phyloP scores from a whole-genome alignment of 2,797 vertebrate genomes.

The Delichon dasypus region DNA sequence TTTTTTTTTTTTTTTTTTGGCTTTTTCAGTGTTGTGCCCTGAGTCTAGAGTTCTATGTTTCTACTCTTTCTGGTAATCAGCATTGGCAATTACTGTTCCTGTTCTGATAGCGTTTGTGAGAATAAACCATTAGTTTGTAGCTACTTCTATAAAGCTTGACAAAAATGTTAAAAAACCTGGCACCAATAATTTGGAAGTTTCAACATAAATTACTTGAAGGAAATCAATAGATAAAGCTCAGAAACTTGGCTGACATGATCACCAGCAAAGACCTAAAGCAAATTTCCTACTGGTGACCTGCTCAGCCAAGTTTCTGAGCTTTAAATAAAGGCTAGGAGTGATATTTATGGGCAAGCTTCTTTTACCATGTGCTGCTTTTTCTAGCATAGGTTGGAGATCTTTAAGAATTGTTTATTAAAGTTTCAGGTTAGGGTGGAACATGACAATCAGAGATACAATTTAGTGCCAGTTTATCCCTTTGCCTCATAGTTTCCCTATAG shows the following conservation, averaged over 20 bases:
- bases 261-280: background rate
- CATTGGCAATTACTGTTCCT: background rate
- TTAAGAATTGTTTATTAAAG: background rate
- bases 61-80: background rate
- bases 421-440: background rate
- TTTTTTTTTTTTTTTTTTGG: background rate
- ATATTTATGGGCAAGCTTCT: background rate
- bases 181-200: background rate
- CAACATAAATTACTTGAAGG: background rate
- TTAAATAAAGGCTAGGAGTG: background rate
- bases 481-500: background rate
- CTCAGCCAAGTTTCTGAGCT: background rate
- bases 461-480: background rate
- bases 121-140: background rate
- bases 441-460: background rate
- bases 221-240: background rate
- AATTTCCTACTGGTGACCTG: background rate
- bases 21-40: background rate
- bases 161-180: background rate
- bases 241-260: fast-evolving
- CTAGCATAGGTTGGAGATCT: background rate
- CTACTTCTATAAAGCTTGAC: background rate
- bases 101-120: background rate
- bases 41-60: background rate
- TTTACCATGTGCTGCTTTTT: background rate